Base-by-base conservation (phyloP, 2,113 vertebrate species). In the Picathartes gymnocephalus region DNA sequence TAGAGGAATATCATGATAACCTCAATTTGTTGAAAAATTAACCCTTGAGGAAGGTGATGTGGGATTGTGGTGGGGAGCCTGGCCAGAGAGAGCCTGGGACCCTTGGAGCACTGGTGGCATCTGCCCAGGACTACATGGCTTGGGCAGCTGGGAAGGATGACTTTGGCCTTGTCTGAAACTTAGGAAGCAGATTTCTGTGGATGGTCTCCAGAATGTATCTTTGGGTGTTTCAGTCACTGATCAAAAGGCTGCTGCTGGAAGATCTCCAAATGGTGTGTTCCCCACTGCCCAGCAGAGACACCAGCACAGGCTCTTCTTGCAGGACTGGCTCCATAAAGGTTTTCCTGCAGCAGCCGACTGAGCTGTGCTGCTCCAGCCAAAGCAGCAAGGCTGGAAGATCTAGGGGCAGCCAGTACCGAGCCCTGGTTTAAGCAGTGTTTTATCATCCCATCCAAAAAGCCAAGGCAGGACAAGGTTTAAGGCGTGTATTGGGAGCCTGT, bases 41-140 rank as follows among this genome's bases (percentile, higher is more conserved):
- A 21, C 23, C 28, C 24, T 65, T 57, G 54, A 53, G 50, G 25
- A 79, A 70, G 28, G 16, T n/a, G 31, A 31, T 21, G 14, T 45
- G 44, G n/a, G 39, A 40, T 4, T 27, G 28, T 76, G 18, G 25
- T 3, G 1, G 14, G 16, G 12, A 83, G 24, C 53, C 13, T 71
- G 53, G 25, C 3, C 5, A n/a, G 39, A 68, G 47, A 31, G 39
- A 24, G 30, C 21, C 20, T 7, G 13, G 9, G 30, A 17, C 33
- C 11, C 30, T 40, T 47, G n/a, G 10, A 73, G 14, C 21, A 2
- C 28, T 28, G 23, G 10, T 44, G 1, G 1, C 33, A 33, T 44
- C 79, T 9, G 2, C 37, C 31, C 0, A 1, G 48, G 44, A 31
- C 13, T 0, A 0, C 35, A 1, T 12, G 44, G 21, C 35, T 51